Base-by-base conservation (phyloP, 2,888 invertebrate species). In the Heliconius ismenius region DNA sequence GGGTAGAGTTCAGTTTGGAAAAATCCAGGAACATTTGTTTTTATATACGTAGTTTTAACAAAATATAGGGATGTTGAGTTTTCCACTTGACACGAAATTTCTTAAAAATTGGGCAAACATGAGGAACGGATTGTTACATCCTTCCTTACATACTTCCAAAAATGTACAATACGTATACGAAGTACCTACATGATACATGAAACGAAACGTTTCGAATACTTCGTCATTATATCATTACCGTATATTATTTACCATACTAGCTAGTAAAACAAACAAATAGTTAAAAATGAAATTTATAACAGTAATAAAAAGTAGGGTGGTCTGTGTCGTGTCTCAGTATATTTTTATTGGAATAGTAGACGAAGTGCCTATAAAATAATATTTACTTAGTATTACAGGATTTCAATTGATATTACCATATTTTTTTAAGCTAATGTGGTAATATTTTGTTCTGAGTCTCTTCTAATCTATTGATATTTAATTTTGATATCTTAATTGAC, bases 301-400 rank as follows among this genome's bases (percentile, higher is more conserved):
- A 54, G 69, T 54, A 69, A 69, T 69, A 69, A 69, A 69, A 69
- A 69, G 21, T 69, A n/a, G 69, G 69, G 69, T 69, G 69, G 69
- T 54, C 54, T 54, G 28, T 69, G 21, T 54, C 69, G 69, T 49
- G 54, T 49, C 69, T 32, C 13, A n/a, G 54, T 28, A 28, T 54
- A 49, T 54, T 54, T 49, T 54, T 69, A 67, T 67, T 67, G n/a
- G 39, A 39, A 67, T 24, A 15, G 65, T 39, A 32, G 32, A 32
- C 39, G 39, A 67, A 67, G 24, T 9, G 24, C n/a, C 65, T 39
- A 67, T 67, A 39, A 67, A 67, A 67, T 32, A n/a, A 13, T 15
- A 24, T 67, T 67, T 67, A 39, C 15, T 67, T 36, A 24, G 13
- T 67, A 67, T 7, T 67, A 39, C 13, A 24, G 39, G n/a, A 67